Base-by-base conservation (phyloP, 30 jellyfish, hydroid and myxozoan species). In the Aurelia aurita region DNA sequence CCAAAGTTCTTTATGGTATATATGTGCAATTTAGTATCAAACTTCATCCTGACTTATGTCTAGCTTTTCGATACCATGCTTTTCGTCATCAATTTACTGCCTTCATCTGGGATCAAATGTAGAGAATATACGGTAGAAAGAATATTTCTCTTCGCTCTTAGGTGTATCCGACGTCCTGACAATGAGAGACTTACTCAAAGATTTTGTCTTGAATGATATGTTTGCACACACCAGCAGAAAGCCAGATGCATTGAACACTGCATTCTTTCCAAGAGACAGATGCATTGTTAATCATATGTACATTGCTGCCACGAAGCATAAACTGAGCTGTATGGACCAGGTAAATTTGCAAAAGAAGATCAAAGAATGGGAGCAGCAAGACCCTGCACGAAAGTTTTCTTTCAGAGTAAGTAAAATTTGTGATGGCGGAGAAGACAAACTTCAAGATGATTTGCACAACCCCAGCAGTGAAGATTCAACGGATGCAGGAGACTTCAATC, bases 121-220 rank as follows among this genome's bases (percentile, higher is more conserved):
- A 65, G 55, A 65, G 71, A 59, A 59, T 65, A 65, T 65, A 65
- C 5, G 77, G 77, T 25, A 26, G 7, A 65, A 65, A 31, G 77
- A 65, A 26, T 53, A 46, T 45, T 43, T 54, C 72, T 70, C 22
- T 70, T 70, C 65, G 31, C 82, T 20, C 27, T 16, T 70, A 70
- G 82, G 82, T 70, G 82, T 70, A 34, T 70, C 82, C 45, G 82
- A 70, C 65, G 82, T 70, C 65, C 82, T 39, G 82, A 70, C 82
- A 35, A 70, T 70, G 82, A 70, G 82, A 70, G 82, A 70, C 43
- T 49, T 70, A 66, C 64, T 70, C 28, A 34, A 44, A 70, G 82
- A 70, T 44, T 70, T 70, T 70, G 25, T 70, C 20, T 44, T 32
- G 2, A 70, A 70, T 70, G 66, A 70, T 70, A 70, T 70, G 66